Evolutionary conservation across 2,113 vertebrate species (phyloP).

Genomic region (Cairina moschata): DNA sequence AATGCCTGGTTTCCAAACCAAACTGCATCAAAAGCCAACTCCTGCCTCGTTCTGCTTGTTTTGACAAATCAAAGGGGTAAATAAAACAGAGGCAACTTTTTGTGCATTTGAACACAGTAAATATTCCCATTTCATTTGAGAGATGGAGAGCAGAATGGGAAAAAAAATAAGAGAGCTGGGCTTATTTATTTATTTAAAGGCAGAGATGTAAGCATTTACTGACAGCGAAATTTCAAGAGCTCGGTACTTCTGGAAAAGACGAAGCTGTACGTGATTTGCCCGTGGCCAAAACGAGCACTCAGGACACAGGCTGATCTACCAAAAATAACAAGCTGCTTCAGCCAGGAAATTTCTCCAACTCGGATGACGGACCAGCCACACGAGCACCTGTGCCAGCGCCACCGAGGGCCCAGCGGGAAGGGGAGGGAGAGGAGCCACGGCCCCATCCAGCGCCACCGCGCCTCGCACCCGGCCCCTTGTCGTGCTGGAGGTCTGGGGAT

Average conservation of each 20-base stretch:
- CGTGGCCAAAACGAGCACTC: background rate
- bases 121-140: background rate
- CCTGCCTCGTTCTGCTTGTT: background rate
- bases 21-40: background rate
- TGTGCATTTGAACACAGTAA: background rate
- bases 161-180: background rate
- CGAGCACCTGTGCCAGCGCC: background rate
- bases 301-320: background rate
- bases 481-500: too few relatives aligned
- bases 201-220: background rate
- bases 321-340: background rate
- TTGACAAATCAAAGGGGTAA: background rate
- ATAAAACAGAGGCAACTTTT: background rate
- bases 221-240: background rate
- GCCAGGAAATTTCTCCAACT: background rate
- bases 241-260: background rate
- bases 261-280: background rate
- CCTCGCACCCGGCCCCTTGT: background rate
- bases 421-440: background rate
- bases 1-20: background rate
- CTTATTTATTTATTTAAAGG: background rate
- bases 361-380: rapidly evolving
- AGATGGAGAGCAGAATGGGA: background rate
- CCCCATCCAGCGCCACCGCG: background rate
- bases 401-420: background rate